phyloP scores from a whole-genome alignment of 2,113 vertebrate genomes.

The Seriola dumerili region DNA sequence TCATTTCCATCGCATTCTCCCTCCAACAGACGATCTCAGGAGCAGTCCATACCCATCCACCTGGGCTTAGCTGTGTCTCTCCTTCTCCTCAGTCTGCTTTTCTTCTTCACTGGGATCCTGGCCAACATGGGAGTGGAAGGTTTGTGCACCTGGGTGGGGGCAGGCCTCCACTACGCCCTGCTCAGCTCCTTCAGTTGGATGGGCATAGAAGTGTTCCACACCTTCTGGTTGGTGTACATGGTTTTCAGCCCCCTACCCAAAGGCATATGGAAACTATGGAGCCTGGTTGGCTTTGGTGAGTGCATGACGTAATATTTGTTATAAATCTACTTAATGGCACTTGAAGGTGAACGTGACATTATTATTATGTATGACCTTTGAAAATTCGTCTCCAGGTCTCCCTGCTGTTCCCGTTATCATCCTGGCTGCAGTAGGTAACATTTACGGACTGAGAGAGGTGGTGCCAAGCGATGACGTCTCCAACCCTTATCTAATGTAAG shows the following conservation, averaged over 20 bases:
- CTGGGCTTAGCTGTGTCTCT: constrained; percentile 77
- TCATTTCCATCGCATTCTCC: background rate
- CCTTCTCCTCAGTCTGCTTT: constrained; percentile 73
- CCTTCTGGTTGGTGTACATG: constrained; percentile 83
- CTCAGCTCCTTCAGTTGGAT: constrained; percentile 85
- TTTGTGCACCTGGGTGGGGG: constrained; percentile 70
- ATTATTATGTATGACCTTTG: background rate
- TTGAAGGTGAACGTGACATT: background rate
- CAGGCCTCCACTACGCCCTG: constrained; percentile 80
- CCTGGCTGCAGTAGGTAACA: constrained; percentile 63
- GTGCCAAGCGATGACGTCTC: constrained; percentile 34
- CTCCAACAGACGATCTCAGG: constrained; percentile 51
- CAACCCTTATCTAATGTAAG: constrained; percentile 80
- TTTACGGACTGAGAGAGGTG: constrained; percentile 78
- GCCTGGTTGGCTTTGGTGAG: constrained; percentile 83
- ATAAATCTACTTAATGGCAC: background rate
- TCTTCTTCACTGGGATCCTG: constrained; percentile 79
- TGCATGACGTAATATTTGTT: background rate
- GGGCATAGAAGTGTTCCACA: constrained; percentile 82
- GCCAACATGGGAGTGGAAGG: constrained; percentile 69
- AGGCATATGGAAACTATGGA: constrained; percentile 63
- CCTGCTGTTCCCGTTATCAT: constrained; percentile 73
- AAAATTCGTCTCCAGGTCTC: constrained; percentile 61
- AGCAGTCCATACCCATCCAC: constrained; percentile 76
- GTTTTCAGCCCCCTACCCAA: constrained; percentile 73